These are phyloP conservation scores for Sebastes diploproa DNA, from an alignment of 2,797 vertebrate genomes.

Conservation along the genomic window DNA sequence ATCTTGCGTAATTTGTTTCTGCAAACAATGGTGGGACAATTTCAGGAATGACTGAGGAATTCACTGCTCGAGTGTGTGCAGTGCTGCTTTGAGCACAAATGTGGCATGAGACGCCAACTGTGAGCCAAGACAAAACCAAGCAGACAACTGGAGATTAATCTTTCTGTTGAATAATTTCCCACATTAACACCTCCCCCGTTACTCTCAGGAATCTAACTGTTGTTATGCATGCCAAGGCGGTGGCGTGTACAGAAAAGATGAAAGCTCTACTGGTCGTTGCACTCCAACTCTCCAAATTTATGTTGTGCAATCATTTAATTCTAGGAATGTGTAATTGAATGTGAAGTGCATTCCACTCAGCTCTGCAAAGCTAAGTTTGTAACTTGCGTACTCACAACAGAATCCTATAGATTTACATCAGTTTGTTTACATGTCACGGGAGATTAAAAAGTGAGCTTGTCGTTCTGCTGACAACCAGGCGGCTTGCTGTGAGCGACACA, in stretches of 20 bases:
- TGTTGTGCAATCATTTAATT: constrained; percentile 9
- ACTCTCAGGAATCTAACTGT: constrained; percentile 49
- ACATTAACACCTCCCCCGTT: constrained; percentile 65
- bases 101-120: constrained; percentile 62
- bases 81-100: constrained; percentile 51
- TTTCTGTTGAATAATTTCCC: constrained; percentile 70
- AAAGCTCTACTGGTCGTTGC: constrained; percentile 52
- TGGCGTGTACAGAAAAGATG: constrained; percentile 43
- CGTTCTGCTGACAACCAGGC: constrained; percentile 10
- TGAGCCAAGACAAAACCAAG: constrained; percentile 52
- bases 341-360: constrained; percentile 14
- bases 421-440: constrained; percentile 44
- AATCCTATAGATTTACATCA: constrained; percentile 1
- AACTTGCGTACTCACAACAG: neutral
- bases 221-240: constrained; percentile 51
- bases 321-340: constrained; percentile 24
- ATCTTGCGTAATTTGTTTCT: neutral
- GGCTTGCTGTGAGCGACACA: constrained; percentile 15
- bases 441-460: constrained; percentile 28
- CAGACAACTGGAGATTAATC: constrained; percentile 64
- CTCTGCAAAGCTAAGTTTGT: constrained; percentile 5
- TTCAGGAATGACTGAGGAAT: constrained; percentile 8
- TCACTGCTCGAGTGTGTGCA: neutral
- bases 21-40: constrained; percentile 7
- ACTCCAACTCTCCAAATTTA: constrained; percentile 40